phyloP scores from a whole-genome alignment of 23 tunicate species.

The Aplidium turbinatum region DNA sequence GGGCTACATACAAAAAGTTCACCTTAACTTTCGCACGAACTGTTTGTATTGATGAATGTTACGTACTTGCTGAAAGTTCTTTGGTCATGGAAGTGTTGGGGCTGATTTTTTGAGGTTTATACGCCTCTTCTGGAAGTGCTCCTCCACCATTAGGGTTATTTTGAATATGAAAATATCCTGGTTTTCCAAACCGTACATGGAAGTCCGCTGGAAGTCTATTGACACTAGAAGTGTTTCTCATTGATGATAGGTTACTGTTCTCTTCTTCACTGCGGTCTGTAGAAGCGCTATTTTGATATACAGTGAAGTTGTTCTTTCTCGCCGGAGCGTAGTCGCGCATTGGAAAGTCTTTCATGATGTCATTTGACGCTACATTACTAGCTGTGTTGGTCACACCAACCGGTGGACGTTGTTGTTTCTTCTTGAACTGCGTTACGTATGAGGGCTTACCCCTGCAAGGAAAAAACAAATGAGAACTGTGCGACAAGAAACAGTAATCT shows the following conservation, averaged over 20 bases:
- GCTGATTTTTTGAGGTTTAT: constrained; percentile 67
- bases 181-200: constrained; percentile 40
- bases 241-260: constrained; percentile 49
- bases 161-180: constrained; percentile 1
- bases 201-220: constrained; percentile 35
- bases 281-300: not conserved
- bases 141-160: constrained; percentile 34
- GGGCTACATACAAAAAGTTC: no score
- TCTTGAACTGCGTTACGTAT: constrained; percentile 60
- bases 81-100: constrained; percentile 54
- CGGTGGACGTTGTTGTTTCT: constrained; percentile 33
- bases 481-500: no score
- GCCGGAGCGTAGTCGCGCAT: constrained; percentile 54
- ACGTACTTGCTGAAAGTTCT: constrained; percentile 87
- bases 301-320: not conserved
- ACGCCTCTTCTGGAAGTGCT: constrained; percentile 80
- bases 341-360: constrained; percentile 87
- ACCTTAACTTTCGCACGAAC: no score
- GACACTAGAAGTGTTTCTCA: constrained; percentile 23
- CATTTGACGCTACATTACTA: constrained; percentile 34
- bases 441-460: constrained; percentile 41
- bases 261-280: constrained; percentile 35
- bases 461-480: not conserved
- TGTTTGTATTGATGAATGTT: no score
- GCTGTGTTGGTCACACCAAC: not conserved